These are phyloP conservation scores for Aleadryas rufinucha DNA, from an alignment of 2,113 vertebrate genomes.

Conservation along the genomic window DNA sequence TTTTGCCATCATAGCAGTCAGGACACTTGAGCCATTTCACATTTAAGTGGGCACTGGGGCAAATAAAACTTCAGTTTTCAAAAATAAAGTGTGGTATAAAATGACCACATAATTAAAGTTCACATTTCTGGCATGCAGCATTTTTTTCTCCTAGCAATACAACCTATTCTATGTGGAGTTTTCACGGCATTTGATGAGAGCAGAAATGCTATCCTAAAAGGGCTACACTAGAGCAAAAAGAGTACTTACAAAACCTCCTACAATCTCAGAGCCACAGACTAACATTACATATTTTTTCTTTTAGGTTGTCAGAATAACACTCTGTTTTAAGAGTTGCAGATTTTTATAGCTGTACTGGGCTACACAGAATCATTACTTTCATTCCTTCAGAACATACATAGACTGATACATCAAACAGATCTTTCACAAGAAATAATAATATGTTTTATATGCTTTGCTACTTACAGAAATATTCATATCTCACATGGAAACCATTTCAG, in stretches of 20 bases:
- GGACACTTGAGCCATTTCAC: background rate
- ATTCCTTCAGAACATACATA: background rate
- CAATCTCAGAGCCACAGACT: background rate
- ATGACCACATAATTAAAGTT: conserved; percentile 4
- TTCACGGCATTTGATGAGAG: background rate
- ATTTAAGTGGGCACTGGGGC: background rate
- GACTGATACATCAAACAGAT: background rate
- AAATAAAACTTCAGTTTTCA: background rate
- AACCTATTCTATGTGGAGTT: background rate
- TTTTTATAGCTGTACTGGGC: background rate
- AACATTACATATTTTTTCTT: background rate
- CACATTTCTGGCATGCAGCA: background rate
- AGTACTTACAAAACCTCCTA: background rate
- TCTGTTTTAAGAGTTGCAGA: background rate
- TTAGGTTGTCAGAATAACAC: background rate
- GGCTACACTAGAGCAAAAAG: background rate
- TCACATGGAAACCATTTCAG: background rate
- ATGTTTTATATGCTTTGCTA: background rate
- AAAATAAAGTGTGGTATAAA: background rate
- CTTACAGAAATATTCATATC: background rate
- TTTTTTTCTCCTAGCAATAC: background rate
- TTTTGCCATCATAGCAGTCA: background rate
- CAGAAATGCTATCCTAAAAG: background rate
- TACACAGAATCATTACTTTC: background rate
- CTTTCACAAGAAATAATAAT: background rate